Percentiles rank a stretch among this genome's conserved stretches.
Conservation (phyloP, 2,888 invertebrate species). For the Thereva unica region DNA sequence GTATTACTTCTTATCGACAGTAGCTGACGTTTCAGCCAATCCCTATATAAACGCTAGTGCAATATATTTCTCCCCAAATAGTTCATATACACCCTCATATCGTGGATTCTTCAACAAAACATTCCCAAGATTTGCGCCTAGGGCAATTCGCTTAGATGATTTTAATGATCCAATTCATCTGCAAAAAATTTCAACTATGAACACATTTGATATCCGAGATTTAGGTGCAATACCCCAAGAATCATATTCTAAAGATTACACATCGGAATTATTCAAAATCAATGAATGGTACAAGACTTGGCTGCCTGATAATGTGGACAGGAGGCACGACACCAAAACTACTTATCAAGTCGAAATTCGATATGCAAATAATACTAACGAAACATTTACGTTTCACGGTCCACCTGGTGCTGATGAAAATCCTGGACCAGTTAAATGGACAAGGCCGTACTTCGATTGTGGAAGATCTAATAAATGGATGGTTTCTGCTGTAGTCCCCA, state of each 20-base stretch:
- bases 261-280: slow-evolving; percentile 84
- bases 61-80: slow-evolving; percentile 91
- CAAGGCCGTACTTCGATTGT: slow-evolving; percentile 95
- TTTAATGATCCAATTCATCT: slow-evolving; percentile 95
- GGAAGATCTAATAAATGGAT: slow-evolving; percentile 95
- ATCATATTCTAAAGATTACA: slow-evolving; percentile 84
- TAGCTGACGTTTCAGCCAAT: slow-evolving; percentile 93
- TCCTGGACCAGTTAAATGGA: slow-evolving; percentile 93
- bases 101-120: slow-evolving; percentile 96
- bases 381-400: slow-evolving; percentile 94
- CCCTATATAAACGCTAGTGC: slow-evolving; percentile 90
- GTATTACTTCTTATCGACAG: slow-evolving; percentile 93
- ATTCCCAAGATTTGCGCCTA: slow-evolving; percentile 89
- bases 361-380: slow-evolving; percentile 92
- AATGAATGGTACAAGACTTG: slow-evolving; percentile 94
- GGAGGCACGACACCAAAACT: slow-evolving; percentile 87
- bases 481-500: slow-evolving; percentile 89
- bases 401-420: slow-evolving; percentile 89
- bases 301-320: slow-evolving; percentile 84
- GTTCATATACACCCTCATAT: slow-evolving; percentile 92
- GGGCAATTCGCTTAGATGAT: slow-evolving; percentile 88
- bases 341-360: slow-evolving; percentile 93
- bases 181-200: slow-evolving; percentile 91
- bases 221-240: slow-evolving; percentile 82
- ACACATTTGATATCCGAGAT: slow-evolving; percentile 86